Conservation (phyloP, 2,113 vertebrate species). For the Silurus asotus region DNA sequence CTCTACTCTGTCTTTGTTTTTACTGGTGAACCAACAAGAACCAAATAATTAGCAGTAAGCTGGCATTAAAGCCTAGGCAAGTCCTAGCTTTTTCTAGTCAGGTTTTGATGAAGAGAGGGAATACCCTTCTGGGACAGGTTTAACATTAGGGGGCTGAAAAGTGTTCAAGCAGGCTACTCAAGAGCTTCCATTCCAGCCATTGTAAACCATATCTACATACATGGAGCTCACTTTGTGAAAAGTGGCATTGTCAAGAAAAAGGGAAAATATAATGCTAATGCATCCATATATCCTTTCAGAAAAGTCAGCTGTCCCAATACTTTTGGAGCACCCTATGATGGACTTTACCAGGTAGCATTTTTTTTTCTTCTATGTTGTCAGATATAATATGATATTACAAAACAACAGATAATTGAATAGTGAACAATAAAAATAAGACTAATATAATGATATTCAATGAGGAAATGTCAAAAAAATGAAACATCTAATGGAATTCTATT, state of each 20-base stretch:
- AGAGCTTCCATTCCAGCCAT: no score
- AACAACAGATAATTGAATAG: not conserved
- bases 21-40: not conserved
- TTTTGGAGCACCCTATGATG: no score
- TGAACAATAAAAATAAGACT: no score
- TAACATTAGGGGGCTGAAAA: not conserved
- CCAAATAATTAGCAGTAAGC: not conserved
- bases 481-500: no score
- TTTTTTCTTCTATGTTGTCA: not conserved
- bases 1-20: not conserved
- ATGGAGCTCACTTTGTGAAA: no score
- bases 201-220: no score
- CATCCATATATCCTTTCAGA: no score
- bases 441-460: no score
- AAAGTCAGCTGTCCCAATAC: no score
- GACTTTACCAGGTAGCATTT: not conserved
- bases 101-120: not conserved
- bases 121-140: not conserved
- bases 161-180: not conserved
- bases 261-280: no score
- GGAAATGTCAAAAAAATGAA: no score
- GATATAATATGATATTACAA: not conserved
- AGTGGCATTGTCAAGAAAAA: no score
- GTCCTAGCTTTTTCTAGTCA: not conserved
- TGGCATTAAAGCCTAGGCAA: not conserved